Percentiles rank a stretch among this genome's conserved stretches.
phyloP scores from a whole-genome alignment of 1,140 invertebrate genomes.

The Conopomorpha cramerella region DNA sequence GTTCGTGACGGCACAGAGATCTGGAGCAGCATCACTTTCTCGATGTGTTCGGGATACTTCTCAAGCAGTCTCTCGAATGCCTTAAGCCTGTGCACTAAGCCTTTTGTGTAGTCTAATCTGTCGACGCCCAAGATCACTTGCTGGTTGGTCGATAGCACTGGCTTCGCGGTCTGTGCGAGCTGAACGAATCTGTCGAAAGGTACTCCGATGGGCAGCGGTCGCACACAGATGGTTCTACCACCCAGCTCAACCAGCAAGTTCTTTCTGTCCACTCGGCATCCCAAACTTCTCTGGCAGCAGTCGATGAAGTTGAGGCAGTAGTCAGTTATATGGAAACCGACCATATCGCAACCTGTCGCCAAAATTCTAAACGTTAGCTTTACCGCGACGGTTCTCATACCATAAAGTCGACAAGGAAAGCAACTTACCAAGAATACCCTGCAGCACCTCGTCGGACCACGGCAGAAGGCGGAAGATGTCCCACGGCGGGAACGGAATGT shows the following conservation, averaged over 20 bases:
- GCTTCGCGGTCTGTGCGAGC: slow-evolving; percentile 77
- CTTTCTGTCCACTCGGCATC: slow-evolving; percentile 85
- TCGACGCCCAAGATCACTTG: slow-evolving; percentile 87
- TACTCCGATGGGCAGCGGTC: slow-evolving; percentile 85
- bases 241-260: slow-evolving; percentile 86
- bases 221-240: slow-evolving; percentile 79
- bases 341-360: slow-evolving; percentile 88
- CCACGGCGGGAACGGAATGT: slow-evolving; percentile 92
- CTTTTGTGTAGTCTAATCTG: slow-evolving; percentile 90
- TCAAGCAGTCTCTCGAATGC: slow-evolving; percentile 84
- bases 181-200: slow-evolving; percentile 86
- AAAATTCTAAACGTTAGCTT: too few relatives aligned
- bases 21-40: slow-evolving; percentile 81
- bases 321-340: slow-evolving; percentile 90
- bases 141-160: slow-evolving; percentile 72
- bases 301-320: slow-evolving; percentile 92
- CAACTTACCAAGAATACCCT: slow-evolving; percentile 77
- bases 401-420: neutral
- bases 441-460: slow-evolving; percentile 90
- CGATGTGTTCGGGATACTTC: slow-evolving; percentile 84
- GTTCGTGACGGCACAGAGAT: slow-evolving; percentile 88
- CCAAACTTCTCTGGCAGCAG: slow-evolving; percentile 84
- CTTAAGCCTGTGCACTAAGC: slow-evolving; percentile 80
- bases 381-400: too few relatives aligned
- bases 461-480: slow-evolving; percentile 89